Base-by-base conservation (phyloP, 2,113 vertebrate genomes). In the Hepsetus odoe region DNA sequence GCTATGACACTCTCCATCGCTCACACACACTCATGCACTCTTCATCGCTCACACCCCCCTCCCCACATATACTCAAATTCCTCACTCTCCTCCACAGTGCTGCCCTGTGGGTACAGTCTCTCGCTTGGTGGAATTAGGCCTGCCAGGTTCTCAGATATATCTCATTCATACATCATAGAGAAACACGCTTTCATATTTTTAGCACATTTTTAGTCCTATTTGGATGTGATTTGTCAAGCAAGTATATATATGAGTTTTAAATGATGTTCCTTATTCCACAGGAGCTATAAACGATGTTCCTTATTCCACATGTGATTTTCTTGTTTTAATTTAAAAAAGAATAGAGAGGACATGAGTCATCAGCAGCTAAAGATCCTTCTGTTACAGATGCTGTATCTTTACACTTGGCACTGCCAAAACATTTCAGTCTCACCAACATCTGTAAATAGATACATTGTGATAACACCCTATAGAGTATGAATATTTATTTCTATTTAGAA, bases 121-220 rank as follows among this genome's bases (percentile, higher is more conserved):
- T 58, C 22, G 28, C 22, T 42, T 38, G 30, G 64, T 76, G 20
- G n/a, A 67, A 80, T 76, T 76, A 80, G 78, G 71, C 68, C 78
- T 80, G 82, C 74, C 78, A 77, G 78, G 55, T n/a, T n/a, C 74
- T 77, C 74, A 74, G 59, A 68, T 53, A 74, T 53, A 80, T 83
- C 78, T 74, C 33, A 38, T 77, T 66, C 79, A 84, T 82, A 84
- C 74, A 84, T 82, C 76, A 82, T 72, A 11, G 46, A 32, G 70
- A 61, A 74, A 58, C 35, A 20, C 46, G 68, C 20, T 46, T 16
- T 20, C 40, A 70, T 84, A 84, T 84, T 84, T 84, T 74, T 84
- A 84, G 82, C 44, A 78, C 62, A 66, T 72, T 74, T 74, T 67
- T 72, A 65, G 46, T 55, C 22, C 56, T 16, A 46, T 51, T 62